A percentile compares a stretch with the other conserved stretches of the same genome.
These are phyloP conservation scores for Diaphora mendica DNA, from an alignment of 2,888 invertebrate species.

Conservation along the genomic window DNA sequence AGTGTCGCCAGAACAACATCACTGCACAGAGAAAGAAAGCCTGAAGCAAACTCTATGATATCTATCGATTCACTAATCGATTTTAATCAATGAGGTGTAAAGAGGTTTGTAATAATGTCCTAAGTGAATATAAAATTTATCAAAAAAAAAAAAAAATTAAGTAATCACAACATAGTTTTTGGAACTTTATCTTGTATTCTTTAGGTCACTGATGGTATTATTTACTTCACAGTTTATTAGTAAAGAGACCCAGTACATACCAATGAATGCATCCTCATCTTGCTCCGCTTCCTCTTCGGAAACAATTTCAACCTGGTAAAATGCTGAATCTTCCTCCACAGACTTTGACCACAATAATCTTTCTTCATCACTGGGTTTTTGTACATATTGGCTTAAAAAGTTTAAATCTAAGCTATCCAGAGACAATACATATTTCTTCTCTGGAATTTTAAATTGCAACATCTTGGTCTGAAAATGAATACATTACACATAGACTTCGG, in stretches of 20 bases:
- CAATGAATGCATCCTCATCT: background rate
- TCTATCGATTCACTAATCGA: too few species aligned
- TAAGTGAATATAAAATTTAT: too few species aligned
- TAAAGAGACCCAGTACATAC: constrained; percentile 3
- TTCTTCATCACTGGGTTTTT: background rate
- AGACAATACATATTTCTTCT: constrained; percentile 12
- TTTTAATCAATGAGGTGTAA: too few species aligned
- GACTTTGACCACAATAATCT: constrained; percentile 24
- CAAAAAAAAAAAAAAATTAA: too few species aligned
- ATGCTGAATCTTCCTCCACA: constrained; percentile 20
- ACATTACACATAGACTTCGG: background rate
- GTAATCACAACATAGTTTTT: too few species aligned
- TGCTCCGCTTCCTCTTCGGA: background rate
- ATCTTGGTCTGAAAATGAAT: constrained; percentile 16
- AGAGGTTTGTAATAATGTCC: too few species aligned
- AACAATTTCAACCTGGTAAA: constrained; percentile 19
- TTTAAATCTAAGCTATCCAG: constrained; percentile 28
- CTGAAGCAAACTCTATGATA: too few species aligned
- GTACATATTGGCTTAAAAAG: constrained; percentile 17
- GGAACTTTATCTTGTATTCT: background rate
- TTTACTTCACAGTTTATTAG: background rate
- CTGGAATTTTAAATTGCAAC: background rate
- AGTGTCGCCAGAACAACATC: too few species aligned
- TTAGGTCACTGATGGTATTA: background rate
- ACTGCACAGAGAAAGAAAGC: too few species aligned